Conservation (phyloP, 2,113 vertebrate genomes). For the Orthonyx spaldingii region DNA sequence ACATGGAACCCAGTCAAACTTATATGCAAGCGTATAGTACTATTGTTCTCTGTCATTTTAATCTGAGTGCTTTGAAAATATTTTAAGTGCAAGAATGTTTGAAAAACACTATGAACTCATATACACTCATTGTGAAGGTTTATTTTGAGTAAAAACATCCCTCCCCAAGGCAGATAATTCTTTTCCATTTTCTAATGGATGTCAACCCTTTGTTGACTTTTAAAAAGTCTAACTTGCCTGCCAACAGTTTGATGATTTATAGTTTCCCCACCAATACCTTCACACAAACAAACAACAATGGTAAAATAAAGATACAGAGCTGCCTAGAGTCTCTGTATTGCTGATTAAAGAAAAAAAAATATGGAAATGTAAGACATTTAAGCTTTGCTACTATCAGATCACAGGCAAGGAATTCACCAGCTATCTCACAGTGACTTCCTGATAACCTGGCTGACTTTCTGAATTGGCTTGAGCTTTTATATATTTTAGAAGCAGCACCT, state of each 20-base stretch:
- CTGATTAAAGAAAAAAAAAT: background rate
- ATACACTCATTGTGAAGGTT: slow-evolving; percentile 21
- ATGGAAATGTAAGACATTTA: background rate
- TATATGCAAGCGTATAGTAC: background rate
- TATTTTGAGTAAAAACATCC: slow-evolving; percentile 57
- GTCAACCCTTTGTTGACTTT: slow-evolving; percentile 3
- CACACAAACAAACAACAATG: background rate
- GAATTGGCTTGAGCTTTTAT: background rate
- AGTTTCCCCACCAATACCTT: background rate
- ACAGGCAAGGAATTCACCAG: background rate
- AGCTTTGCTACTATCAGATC: background rate
- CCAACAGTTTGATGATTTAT: slow-evolving; percentile 7
- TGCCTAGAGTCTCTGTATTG: background rate
- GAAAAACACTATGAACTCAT: slow-evolving; percentile 22
- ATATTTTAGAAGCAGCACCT: background rate
- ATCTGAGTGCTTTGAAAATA: slow-evolving; percentile 13
- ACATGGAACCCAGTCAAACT: background rate
- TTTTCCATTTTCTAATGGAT: background rate
- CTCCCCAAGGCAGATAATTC: background rate
- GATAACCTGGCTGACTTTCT: background rate
- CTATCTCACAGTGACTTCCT: background rate
- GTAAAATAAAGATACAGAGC: background rate
- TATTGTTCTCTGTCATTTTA: slow-evolving; percentile 5
- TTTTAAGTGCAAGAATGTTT: slow-evolving; percentile 37
- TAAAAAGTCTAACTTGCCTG: background rate